Evolutionary conservation across 1,140 invertebrate genomes (phyloP), one percentile per base, ranked within the genome.

Genomic region (Teleogryllus occipitalis): DNA sequence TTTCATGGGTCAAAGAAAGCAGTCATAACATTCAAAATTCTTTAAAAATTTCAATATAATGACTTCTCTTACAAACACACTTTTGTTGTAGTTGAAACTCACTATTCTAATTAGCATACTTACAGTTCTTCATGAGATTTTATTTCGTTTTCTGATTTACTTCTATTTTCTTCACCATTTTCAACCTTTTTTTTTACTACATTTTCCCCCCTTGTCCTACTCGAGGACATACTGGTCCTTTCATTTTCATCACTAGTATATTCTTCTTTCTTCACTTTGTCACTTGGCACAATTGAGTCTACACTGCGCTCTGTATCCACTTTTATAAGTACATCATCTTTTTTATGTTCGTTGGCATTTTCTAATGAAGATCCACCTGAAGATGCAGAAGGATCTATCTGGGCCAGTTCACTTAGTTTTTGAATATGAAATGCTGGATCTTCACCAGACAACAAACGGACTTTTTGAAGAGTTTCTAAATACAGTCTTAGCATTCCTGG

Each of bases 401-500:
- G 10, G 18, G 54, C 54, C 10, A 65, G 54, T 18, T 18, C 54
- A 65, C 10, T 65, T 14, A 65, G 54, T 65, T 65, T 65, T 14
- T 14, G 54, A 65, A 65, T 65, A 65, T 14, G 54, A 65, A 65
- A 65, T 14, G 54, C 10, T 65, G 54, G 54, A 65, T 65, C 54
- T 65, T 65, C 54, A 65, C 54, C 54, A 65, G 54, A 65, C 18
- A 65, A 65, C 18, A 65, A 65, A 65, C 54, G 54, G 18, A 65
- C 54, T 65, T 65, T 75, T 15, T 75, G 74, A 12, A 22, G 74
- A 75, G n/a, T 75, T 75, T 27, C 76, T 77, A 27, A 46, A 18
- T 18, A 18, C 46, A 18, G 21, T 10, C 47, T 21, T 10, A 47
- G 15, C 46, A 46, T 77, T n/a, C 18, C 76, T 18, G 74, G 21